These are phyloP conservation scores for Timema podura DNA, from an alignment of 2,888 invertebrate species.

Conservation along the genomic window DNA sequence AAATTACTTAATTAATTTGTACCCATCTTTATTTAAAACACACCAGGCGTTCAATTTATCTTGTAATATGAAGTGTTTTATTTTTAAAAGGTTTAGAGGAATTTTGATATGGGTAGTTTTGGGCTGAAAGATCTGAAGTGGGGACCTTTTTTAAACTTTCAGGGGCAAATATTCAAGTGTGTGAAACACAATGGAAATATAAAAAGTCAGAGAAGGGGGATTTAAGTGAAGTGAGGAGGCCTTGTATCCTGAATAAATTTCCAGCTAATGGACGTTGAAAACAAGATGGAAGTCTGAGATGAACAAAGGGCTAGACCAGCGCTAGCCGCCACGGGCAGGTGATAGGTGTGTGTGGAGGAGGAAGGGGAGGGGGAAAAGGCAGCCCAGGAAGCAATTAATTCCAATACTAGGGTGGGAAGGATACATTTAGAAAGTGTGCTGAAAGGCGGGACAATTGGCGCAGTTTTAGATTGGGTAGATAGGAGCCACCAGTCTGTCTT, in stretches of 20 bases:
- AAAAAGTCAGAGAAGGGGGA: conserved; percentile 17
- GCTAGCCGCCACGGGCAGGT: conserved; percentile 19
- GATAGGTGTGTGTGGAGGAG: conserved; percentile 17
- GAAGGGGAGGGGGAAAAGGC: conserved; percentile 18
- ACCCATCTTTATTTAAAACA: too few species aligned
- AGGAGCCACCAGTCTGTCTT: conserved; percentile 10
- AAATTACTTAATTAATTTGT: too few species aligned
- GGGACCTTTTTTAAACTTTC: conserved; percentile 24
- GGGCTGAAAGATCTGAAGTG: conserved; percentile 13
- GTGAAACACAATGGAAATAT: too few species aligned
- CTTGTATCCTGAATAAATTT: conserved; percentile 25
- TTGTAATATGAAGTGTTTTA: too few species aligned
- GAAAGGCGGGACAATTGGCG: conserved; percentile 23
- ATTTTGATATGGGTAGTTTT: too few species aligned
- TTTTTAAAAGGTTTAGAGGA: too few species aligned
- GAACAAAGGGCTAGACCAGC: conserved; percentile 26
- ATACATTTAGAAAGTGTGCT: conserved; percentile 16
- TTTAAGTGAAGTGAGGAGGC: conserved; percentile 17
- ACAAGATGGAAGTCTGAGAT: conserved; percentile 26
- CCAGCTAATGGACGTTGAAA: conserved; percentile 28
- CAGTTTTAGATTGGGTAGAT: conserved; percentile 24
- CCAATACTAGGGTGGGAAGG: conserved; percentile 16
- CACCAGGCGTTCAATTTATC: too few species aligned
- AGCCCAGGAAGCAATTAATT: conserved; percentile 29
- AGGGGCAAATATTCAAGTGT: conserved; percentile 24